Base-by-base conservation (phyloP, 2,113 vertebrate species). In the Orientallactaga bullata region DNA sequence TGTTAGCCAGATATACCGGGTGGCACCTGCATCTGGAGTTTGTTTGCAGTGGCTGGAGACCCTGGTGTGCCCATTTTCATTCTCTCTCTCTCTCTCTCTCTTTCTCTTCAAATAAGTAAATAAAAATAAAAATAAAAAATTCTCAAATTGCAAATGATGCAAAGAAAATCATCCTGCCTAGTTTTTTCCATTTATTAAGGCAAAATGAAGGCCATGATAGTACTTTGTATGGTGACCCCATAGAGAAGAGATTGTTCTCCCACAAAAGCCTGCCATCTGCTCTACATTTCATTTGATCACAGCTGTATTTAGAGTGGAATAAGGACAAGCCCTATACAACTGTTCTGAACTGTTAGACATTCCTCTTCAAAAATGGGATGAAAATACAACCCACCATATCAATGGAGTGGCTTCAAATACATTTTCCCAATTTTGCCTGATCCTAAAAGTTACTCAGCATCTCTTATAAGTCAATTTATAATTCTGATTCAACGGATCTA, bases 141-240 rank as follows among this genome's bases (percentile, higher is more conserved):
- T 73, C 55, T 37, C 39, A 83, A 90, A 66, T 21, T 73, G 12
- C 18, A 78, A 73, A 47, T 37, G 60, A 78, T 26, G 6, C 37
- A 90, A 42, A 88, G 72, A 72, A 88, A 85, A 94, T 55, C 90
- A 71, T 21, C 21, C n/a, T 68, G 7, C 66, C 28, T n/a, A 88
- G 51, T 68, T 85, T 61, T 79, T 39, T 10, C n/a, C 79, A 69
- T 91, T 86, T 58, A 63, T 24, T 9, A 23, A 90, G 55, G 85
- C 85, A 73, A 47, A 86, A 30, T 21, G 4, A 89, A 47, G 30
- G 6, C n/a, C 63, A 32, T 17, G 4, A 55, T 20, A 10, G 35
- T 58, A 18, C 61, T 77, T n/a, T 5, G 9, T 1, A 6, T 23
- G 17, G 58, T 32, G 63, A 35, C 28, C 6, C 6, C 24, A 66